Base-by-base conservation (phyloP, 1,140 invertebrate species). In the Drosophila mojavensis region DNA sequence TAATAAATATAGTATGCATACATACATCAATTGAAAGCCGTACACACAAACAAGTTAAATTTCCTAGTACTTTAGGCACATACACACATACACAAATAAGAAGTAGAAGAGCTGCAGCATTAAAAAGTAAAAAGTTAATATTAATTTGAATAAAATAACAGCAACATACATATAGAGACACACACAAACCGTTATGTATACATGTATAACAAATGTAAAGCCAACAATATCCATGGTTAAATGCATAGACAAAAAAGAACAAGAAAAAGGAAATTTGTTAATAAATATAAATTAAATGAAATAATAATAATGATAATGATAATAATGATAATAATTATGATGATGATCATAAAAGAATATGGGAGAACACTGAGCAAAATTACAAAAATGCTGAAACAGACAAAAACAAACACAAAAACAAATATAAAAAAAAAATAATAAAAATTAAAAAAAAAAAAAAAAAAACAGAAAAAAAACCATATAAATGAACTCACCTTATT, bases 21-120 rank as follows among this genome's bases (percentile, higher is more conserved):
- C n/a, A 54, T 47, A 65, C 68, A 81, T 68, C 81, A 63, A 76
- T 76, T 65, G 26, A 72, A 66, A 69, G 41, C 61, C 28, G 67
- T 33, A 78, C 45, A 68, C 47, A 74, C 33, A 56, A 26, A 56
- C 10, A 54, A 63, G 51, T 15, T 10, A 70, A 48, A 74, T 79
- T 81, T 81, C 79, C 79, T 82, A 81, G 79, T 82, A 81, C 74
- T 81, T 78, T 81, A 82, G 79, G 62, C 20, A 24, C 20, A 24
- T 24, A 24, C 20, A 24, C 79, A 66, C 53, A 56, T 13, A 30
- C 45, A 60, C 15, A 67, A 17, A 50, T 20, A 67, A 63, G n/a
- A n/a, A 62, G 15, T 5, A 61, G 30, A 43, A 51, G 17, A 56
- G 13, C 36, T 41, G 63, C 47, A 54, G 61, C 11, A 39, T 43